A percentile compares a stretch with the other conserved stretches of the same genome.
Evolutionary conservation across 2,888 invertebrate genomes (phyloP).

Genomic region (Girardia tigrina): DNA sequence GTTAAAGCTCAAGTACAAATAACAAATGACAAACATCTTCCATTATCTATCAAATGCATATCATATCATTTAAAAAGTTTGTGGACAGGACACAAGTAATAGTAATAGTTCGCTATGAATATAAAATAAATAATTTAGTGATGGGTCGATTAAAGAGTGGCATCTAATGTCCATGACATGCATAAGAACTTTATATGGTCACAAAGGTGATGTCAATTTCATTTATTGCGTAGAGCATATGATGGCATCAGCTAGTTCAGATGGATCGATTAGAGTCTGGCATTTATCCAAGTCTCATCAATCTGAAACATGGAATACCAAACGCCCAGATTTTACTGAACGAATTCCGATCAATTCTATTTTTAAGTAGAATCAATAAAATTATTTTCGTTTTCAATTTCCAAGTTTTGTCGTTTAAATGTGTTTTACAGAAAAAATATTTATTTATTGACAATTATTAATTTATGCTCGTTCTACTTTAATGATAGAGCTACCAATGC

Average conservation of each 20-base stretch:
- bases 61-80: not conserved
- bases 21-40: not conserved
- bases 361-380: not conserved
- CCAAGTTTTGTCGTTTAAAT: no score
- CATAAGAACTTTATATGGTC: constrained; percentile 44
- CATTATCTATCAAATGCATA: not conserved
- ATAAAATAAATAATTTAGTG: constrained; percentile 39
- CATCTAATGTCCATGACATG: constrained; percentile 46
- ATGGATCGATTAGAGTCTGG: constrained; percentile 29
- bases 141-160: constrained; percentile 45
- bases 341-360: not conserved
- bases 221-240: constrained; percentile 40
- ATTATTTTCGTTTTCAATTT: no score
- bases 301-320: not conserved
- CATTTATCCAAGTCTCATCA: not conserved
- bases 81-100: constrained; percentile 6
- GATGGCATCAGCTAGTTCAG: constrained; percentile 27
- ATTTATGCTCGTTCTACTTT: no score
- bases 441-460: no score
- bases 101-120: not conserved
- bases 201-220: constrained; percentile 43
- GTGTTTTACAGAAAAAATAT: no score
- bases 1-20: not conserved
- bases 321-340: not conserved
- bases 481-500: no score